Base-by-base conservation (phyloP, 2,113 vertebrate species). In the Xenus cinereus region DNA sequence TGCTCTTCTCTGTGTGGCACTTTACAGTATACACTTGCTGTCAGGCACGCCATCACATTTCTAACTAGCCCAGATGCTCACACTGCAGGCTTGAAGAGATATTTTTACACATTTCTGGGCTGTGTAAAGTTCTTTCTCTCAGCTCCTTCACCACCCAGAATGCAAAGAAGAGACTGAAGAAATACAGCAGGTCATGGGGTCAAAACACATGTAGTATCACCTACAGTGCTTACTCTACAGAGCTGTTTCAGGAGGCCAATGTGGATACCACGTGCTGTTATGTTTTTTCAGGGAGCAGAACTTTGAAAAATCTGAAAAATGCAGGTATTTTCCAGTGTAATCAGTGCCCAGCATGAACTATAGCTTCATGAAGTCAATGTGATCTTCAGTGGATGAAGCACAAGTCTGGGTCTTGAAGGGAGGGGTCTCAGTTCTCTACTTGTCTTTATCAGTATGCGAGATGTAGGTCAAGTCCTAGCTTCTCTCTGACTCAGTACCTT, bases 41-140 rank as follows among this genome's bases (percentile, higher is more conserved):
- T 78, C 93, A 92, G 89, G 48, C 69, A 46, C 67, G 73, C 79
- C 37, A 66, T 96, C 80, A 64, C 73, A 94, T 89, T 84, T 84
- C 77, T 89, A 66, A n/a, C 69, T 81, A 64, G 35, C 39, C 48
- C 89, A 89, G 84, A 84, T 84, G 81, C 69, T 97, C 78, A 88
- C 56, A 57, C n/a, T 86, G 63, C 46, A 84, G 80, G 28, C 60
- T 92, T 39, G n/a, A 94, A 95, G 14, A 80, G 85, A 60, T 72
- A 78, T 89, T 84, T 95, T 92, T 67, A 60, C 46, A 76, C 35
- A 79, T 53, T 82, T 89, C 81, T 87, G 69, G 5, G 32, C 39
- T 82, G 9, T 19, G 11, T 51, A 84, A 87, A 28, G 4, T 72
- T 84, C 57, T 8, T 87, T 53, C 22, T 87, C 51, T 51, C 73